Evolutionary conservation across 2,888 invertebrate genomes (phyloP).

Genomic region (Epinotia demarniana): DNA sequence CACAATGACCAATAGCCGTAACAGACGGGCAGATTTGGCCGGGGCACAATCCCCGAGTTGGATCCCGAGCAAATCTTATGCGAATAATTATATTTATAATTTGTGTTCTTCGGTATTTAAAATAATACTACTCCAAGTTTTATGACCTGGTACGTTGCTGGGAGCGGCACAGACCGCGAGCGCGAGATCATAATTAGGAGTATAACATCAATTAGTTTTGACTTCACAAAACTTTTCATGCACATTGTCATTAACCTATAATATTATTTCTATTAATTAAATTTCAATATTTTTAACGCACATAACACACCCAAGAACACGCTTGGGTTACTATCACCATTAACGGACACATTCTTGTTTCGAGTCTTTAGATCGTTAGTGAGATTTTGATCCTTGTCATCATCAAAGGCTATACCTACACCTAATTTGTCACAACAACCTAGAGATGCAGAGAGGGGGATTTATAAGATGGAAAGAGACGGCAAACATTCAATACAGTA

Average conservation of each 20-base stretch:
- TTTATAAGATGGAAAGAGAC: too few relatives aligned
- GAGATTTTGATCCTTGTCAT: neutral
- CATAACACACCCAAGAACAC: neutral
- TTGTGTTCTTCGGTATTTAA: too few relatives aligned
- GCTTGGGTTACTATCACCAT: neutral
- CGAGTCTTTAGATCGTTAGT: neutral
- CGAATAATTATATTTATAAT: too few relatives aligned
- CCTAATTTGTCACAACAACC: too few relatives aligned
- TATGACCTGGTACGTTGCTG: neutral
- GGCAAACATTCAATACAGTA: too few relatives aligned
- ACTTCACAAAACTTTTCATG: neutral
- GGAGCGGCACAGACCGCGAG: neutral
- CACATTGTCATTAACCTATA: neutral
- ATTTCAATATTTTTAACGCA: neutral
- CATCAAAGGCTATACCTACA: neutral
- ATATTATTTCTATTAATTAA: neutral
- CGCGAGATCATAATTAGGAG: slow-evolving; percentile 1
- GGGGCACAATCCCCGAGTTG: neutral
- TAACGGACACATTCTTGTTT: neutral
- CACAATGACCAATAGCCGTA: neutral
- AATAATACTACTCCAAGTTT: too few relatives aligned
- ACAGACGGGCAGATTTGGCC: neutral
- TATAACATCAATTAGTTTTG: neutral
- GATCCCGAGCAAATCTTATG: neutral
- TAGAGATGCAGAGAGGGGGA: too few relatives aligned